Evolutionary conservation across 1,140 invertebrate species (phyloP).

Genomic region (Zophobas atratus): DNA sequence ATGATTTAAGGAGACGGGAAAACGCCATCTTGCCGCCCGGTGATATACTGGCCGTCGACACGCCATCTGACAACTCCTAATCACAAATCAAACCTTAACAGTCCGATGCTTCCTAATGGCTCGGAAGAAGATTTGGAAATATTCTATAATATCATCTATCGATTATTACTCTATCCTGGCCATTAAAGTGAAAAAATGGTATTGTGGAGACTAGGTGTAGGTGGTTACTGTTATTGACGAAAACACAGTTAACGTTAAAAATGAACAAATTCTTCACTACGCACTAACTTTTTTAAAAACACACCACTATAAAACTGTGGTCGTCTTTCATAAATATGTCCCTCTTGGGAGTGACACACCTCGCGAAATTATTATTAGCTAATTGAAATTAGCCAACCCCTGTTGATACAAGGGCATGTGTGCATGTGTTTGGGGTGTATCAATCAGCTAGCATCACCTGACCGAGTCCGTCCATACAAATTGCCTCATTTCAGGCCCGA

Average conservation of each 20-base stretch:
- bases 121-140: conserved; percentile 37
- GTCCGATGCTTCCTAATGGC: conserved; percentile 29
- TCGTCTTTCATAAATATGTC: no score
- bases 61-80: conserved; percentile 64
- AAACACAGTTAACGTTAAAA: no score
- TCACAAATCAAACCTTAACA: conserved; percentile 57
- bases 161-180: conserved; percentile 28
- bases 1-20: conserved; percentile 63
- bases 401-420: conserved; percentile 23
- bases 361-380: neutral
- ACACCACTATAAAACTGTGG: no score
- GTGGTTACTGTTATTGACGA: no score
- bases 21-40: conserved; percentile 61
- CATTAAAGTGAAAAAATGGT: conserved; percentile 5
- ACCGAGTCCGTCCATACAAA: conserved; percentile 33
- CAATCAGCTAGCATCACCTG: conserved; percentile 35
- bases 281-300: no score
- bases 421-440: conserved; percentile 28
- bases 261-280: no score
- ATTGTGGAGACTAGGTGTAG: neutral
- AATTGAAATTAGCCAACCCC: conserved; percentile 13
- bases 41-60: conserved; percentile 63
- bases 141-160: conserved; percentile 22
- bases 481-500: conserved; percentile 29
- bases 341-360: no score